phyloP scores from a whole-genome alignment of 2,113 vertebrate genomes.

The Mobula hypostoma region DNA sequence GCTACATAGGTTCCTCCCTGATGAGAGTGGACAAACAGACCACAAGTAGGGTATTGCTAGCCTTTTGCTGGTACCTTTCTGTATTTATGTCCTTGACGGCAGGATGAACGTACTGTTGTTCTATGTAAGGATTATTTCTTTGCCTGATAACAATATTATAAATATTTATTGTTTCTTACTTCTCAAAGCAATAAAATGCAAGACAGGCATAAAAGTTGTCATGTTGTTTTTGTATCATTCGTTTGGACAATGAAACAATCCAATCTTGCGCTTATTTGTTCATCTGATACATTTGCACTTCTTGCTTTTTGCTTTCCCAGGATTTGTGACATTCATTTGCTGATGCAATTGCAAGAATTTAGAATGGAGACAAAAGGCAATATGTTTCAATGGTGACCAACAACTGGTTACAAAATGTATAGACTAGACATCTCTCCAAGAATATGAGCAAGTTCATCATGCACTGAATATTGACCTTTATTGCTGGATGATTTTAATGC shows the following conservation, averaged over 20 bases:
- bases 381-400: not conserved
- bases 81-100: too few species aligned
- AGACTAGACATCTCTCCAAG: not conserved
- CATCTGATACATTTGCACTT: not conserved
- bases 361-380: not conserved
- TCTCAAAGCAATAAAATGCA: not conserved
- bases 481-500: too few species aligned
- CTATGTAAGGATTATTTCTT: not conserved
- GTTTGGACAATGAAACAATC: too few species aligned
- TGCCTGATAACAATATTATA: not conserved
- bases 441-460: not conserved
- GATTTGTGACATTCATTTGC: conserved; percentile 3
- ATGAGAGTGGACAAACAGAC: too few species aligned
- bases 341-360: not conserved
- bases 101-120: not conserved
- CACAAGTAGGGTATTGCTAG: too few species aligned
- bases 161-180: not conserved
- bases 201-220: not conserved
- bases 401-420: not conserved
- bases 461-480: too few species aligned
- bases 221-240: not conserved
- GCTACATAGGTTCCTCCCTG: too few species aligned
- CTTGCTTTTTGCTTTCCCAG: not conserved
- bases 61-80: too few species aligned
- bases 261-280: not conserved